Base-by-base conservation (phyloP, 2,113 vertebrate species). In the Podocnemis expansa region DNA sequence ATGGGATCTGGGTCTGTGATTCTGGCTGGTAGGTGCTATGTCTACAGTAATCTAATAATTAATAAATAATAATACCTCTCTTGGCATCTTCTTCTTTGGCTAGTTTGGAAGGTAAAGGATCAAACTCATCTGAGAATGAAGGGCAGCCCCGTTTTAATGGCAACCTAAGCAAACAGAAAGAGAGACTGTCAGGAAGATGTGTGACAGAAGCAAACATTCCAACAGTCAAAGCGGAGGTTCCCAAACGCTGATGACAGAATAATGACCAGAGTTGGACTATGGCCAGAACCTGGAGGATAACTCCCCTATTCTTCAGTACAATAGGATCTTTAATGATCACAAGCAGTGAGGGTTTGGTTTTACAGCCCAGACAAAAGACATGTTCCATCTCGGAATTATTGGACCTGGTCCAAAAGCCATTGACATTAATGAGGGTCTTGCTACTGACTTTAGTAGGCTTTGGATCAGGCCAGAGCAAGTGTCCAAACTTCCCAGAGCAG, bases 1-100 rank as follows among this genome's bases (percentile, higher is more conserved):
- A 22, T 70, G 63, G 60, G 60, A 34, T 34, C 34, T 16, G 17
- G 17, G 34, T 7, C 60, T 67, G 34, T 38, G 17, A n/a, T 22
- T 70, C 1, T 1, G 63, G n/a, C 63, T 70, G 63, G 8, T 38
- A 19, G 5, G 19, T 10, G n/a, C n/a, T 22, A 38, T 16, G n/a
- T n/a, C n/a, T n/a, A n/a, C n/a, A n/a, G 9, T 19, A n/a, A 21
- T 38, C 63, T 70, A n/a, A 3, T 70, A 38, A 47, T 8, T 47
- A 47, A 47, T 10, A 47, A 47, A 70, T 4, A 38, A 70, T 2
- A 70, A 70, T 70, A 99, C 99, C 99, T 99, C 98, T 99, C 94
- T 99, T 99, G 10, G 98, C 97, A 83, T 99, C 99, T 2, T 99
- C 99, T 60, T 96, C 98, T 80, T 98, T 98, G 78, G 95, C 80